Evolutionary conservation across 2,888 invertebrate genomes (phyloP).

Genomic region (Ophion ventricosus): DNA sequence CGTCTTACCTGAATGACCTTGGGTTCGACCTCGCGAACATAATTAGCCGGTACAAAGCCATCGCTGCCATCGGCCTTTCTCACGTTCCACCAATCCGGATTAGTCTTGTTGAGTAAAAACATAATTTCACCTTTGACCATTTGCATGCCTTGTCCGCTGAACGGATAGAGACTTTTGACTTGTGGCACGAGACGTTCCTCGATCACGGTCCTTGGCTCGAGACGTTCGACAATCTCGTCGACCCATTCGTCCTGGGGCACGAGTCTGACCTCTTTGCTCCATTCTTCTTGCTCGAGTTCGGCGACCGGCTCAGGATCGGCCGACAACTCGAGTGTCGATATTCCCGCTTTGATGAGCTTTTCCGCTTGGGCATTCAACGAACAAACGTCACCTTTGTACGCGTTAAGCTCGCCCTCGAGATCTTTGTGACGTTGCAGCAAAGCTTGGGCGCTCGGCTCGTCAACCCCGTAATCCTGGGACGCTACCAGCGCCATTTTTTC

Average conservation of each 20-base stretch:
- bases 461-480: slow-evolving; percentile 95
- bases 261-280: slow-evolving; percentile 89
- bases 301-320: slow-evolving; percentile 79
- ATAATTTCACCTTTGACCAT: slow-evolving; percentile 96
- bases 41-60: slow-evolving; percentile 99
- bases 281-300: slow-evolving; percentile 83
- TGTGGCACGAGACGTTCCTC: slow-evolving; percentile 95
- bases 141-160: slow-evolving; percentile 95
- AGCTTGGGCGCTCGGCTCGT: slow-evolving; percentile 96
- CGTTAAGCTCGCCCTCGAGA: slow-evolving; percentile 94
- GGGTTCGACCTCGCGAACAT: slow-evolving; percentile 96
- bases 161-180: slow-evolving; percentile 94
- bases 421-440: slow-evolving; percentile 94
- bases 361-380: slow-evolving; percentile 92
- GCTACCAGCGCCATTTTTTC: slow-evolving; percentile 96
- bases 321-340: slow-evolving; percentile 87
- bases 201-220: slow-evolving; percentile 93
- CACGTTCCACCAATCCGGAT: slow-evolving; percentile 99
- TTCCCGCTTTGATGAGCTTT: slow-evolving; percentile 90
- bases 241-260: slow-evolving; percentile 97
- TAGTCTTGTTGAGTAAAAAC: slow-evolving; percentile 96
- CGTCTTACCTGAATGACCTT: slow-evolving; percentile 86
- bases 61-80: slow-evolving; percentile 95
- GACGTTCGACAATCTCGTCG: slow-evolving; percentile 93
- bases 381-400: slow-evolving; percentile 94